Conservation (phyloP, 2,797 vertebrate genomes). For the Megaceryle alcyon region DNA sequence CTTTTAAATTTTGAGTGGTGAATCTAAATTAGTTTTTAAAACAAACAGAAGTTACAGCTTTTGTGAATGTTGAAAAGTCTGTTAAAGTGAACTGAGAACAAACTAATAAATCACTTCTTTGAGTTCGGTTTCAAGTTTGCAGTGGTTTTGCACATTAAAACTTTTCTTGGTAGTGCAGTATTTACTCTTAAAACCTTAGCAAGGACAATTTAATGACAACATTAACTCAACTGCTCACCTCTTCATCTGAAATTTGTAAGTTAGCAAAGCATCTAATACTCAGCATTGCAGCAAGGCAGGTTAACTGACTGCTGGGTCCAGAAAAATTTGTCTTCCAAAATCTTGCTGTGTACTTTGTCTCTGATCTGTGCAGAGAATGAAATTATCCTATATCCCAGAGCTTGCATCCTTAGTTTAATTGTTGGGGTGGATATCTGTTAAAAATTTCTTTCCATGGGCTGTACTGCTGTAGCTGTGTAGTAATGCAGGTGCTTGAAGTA, state of each 20-base stretch:
- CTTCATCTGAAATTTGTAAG: not conserved
- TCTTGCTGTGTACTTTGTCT: not conserved
- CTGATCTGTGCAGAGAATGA: not conserved
- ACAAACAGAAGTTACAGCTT: not conserved
- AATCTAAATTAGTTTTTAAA: not conserved
- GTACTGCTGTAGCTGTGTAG: not conserved
- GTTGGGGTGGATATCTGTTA: not conserved
- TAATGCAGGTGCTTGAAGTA: not conserved
- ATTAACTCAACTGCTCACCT: not conserved
- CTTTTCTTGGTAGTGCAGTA: not conserved
- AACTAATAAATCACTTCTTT: not conserved
- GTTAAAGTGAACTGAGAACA: not conserved
- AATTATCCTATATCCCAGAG: not conserved
- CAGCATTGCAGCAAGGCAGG: not conserved
- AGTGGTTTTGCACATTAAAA: not conserved
- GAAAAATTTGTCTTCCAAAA: not conserved
- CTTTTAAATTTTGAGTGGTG: not conserved
- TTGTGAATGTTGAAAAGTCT: not conserved
- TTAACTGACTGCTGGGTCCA: not conserved
- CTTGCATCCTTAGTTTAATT: not conserved
- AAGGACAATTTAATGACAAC: not conserved
- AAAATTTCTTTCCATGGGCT: not conserved
- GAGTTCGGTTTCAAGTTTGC: not conserved
- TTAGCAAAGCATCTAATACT: not conserved
- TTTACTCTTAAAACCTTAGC: not conserved